These are phyloP conservation scores for Eretmocerus hayati DNA, from an alignment of 2,888 invertebrate species.

Conservation along the genomic window DNA sequence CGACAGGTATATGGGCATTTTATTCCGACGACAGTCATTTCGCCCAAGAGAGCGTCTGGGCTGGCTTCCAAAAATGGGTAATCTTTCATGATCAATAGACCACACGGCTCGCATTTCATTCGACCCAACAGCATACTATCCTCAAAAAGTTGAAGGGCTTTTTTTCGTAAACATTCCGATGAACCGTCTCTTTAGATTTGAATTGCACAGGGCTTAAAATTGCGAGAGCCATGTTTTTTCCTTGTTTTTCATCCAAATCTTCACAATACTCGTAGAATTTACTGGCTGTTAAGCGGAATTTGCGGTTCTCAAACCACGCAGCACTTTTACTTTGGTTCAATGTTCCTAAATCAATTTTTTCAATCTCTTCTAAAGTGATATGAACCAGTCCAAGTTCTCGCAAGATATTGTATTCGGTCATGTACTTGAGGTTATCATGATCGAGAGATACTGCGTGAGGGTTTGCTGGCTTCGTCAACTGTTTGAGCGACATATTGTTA, in stretches of 20 bases:
- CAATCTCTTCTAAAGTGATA: neutral
- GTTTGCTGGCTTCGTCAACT: constrained; percentile 4
- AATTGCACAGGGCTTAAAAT: neutral
- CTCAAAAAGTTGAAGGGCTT: constrained; percentile 1
- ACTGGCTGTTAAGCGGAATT: constrained; percentile 4
- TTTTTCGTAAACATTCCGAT: constrained; percentile 3
- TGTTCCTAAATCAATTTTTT: neutral
- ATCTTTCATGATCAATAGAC: constrained; percentile 16
- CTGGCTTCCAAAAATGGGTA: constrained; percentile 17
- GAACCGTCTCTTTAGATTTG: constrained; percentile 1
- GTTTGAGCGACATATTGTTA: constrained; percentile 5
- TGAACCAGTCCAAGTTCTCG: neutral
- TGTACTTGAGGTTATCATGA: neutral
- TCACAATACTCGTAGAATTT: constrained; percentile 2
- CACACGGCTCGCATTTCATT: constrained; percentile 5
- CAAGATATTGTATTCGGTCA: neutral
- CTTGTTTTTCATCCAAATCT: neutral
- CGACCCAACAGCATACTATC: neutral
- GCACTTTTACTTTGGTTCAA: neutral
- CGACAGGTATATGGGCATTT: constrained; percentile 13
- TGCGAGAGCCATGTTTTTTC: neutral
- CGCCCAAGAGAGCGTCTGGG: constrained; percentile 19
- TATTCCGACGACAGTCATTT: constrained; percentile 15
- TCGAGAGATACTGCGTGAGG: neutral
- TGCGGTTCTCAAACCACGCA: neutral